phyloP scores from a whole-genome alignment of 2,797 vertebrate species.

The Anisognathus igniventris region DNA sequence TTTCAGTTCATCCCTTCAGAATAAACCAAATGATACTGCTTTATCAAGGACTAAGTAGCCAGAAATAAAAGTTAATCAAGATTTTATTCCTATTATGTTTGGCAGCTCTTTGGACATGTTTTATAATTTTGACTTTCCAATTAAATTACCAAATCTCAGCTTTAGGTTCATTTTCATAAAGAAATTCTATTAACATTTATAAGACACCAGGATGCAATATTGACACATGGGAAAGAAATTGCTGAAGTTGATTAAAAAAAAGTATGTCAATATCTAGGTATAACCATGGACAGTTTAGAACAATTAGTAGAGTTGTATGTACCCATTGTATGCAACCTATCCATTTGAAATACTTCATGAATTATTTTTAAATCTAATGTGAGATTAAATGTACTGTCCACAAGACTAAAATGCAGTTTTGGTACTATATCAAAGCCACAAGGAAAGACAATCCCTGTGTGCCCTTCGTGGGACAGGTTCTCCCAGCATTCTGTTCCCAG shows the following conservation, averaged over 20 bases:
- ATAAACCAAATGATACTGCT: not conserved
- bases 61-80: not conserved
- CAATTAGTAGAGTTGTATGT: too few species aligned
- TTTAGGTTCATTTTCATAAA: not conserved
- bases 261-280: not conserved
- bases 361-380: not conserved
- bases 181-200: not conserved
- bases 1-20: not conserved
- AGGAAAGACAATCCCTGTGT: not conserved
- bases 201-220: not conserved
- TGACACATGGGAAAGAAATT: not conserved
- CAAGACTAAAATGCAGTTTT: not conserved
- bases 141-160: not conserved
- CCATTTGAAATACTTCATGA: not conserved
- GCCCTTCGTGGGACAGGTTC: not conserved
- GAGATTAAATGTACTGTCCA: not conserved
- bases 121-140: not conserved
- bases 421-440: not conserved
- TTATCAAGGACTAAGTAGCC: not conserved
- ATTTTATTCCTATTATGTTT: not conserved
- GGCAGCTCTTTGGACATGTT: not conserved
- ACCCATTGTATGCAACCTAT: not conserved
- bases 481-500: not conserved
- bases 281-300: not conserved
- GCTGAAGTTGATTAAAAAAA: not conserved